Conservation (phyloP, 1,140 invertebrate genomes). For the Brachionus manjavacas region DNA sequence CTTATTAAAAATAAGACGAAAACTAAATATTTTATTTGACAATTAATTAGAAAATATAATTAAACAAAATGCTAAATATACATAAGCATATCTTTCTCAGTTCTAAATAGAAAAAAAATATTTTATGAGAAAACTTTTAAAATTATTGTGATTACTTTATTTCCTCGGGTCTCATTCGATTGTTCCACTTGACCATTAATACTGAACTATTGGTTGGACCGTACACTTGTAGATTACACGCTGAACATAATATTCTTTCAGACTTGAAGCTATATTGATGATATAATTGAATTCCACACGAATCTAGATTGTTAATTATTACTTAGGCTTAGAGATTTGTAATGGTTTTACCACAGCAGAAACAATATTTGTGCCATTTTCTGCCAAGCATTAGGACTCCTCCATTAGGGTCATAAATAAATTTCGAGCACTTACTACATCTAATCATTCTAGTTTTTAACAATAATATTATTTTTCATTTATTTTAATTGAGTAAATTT, state of each 20-base stretch:
- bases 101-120: neutral
- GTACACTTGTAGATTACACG: neutral
- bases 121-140: neutral
- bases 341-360: neutral
- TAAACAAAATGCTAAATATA: neutral
- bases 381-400: neutral
- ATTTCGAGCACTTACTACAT: slow-evolving; percentile 8
- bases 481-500: neutral
- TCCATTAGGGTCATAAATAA: neutral
- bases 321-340: neutral
- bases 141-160: neutral
- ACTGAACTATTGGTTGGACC: neutral
- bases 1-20: neutral
- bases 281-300: neutral
- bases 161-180: neutral
- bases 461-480: neutral
- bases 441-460: slow-evolving; percentile 6
- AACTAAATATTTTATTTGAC: neutral
- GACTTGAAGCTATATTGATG: neutral
- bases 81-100: slow-evolving; percentile 24
- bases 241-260: neutral
- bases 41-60: neutral
- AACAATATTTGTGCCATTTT: slow-evolving; percentile 4
- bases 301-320: neutral
- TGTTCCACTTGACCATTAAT: neutral